Evolutionary conservation across 2,113 vertebrate species (phyloP).

Genomic region (Xiphophorus couchianus): DNA sequence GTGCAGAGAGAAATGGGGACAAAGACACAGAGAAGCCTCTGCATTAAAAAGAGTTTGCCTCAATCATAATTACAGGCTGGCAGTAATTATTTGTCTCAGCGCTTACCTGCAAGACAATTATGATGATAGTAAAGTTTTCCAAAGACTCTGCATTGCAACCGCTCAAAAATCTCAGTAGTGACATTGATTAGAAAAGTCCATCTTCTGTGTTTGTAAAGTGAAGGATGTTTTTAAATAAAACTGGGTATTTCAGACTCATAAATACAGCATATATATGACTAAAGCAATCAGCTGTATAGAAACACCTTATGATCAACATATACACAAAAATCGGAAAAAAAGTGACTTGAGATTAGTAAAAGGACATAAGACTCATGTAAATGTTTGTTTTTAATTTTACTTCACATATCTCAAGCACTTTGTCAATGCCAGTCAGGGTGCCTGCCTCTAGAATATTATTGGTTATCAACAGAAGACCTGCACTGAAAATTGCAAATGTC

Average conservation of each 20-base stretch:
- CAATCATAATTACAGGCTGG: slow-evolving; percentile 50
- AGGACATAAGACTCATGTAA: slow-evolving; percentile 18
- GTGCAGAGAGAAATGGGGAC: slow-evolving; percentile 13
- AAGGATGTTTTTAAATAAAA: background rate
- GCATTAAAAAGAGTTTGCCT: slow-evolving; percentile 34
- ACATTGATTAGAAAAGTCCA: slow-evolving; percentile 28
- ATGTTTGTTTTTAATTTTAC: slow-evolving; percentile 55
- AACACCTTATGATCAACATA: background rate
- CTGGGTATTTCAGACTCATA: background rate
- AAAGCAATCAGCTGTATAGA: background rate
- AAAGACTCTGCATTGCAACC: slow-evolving; percentile 10
- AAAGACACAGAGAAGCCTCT: slow-evolving; percentile 11
- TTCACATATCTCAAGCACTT: slow-evolving; percentile 11
- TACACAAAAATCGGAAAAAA: slow-evolving; percentile 1
- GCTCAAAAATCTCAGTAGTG: slow-evolving; percentile 19
- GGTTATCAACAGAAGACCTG: slow-evolving; percentile 32
- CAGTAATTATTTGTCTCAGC: slow-evolving; percentile 26
- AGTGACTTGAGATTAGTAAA: slow-evolving; percentile 26
- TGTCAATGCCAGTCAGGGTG: background rate
- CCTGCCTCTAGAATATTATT: slow-evolving; percentile 37
- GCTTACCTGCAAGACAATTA: slow-evolving; percentile 29
- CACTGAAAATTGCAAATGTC: slow-evolving; percentile 26
- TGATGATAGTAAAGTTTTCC: slow-evolving; percentile 34
- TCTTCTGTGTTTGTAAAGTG: slow-evolving; percentile 1
- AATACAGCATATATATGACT: background rate